phyloP scores from a whole-genome alignment of 2,888 invertebrate species.

The Calameuta filiformis region DNA sequence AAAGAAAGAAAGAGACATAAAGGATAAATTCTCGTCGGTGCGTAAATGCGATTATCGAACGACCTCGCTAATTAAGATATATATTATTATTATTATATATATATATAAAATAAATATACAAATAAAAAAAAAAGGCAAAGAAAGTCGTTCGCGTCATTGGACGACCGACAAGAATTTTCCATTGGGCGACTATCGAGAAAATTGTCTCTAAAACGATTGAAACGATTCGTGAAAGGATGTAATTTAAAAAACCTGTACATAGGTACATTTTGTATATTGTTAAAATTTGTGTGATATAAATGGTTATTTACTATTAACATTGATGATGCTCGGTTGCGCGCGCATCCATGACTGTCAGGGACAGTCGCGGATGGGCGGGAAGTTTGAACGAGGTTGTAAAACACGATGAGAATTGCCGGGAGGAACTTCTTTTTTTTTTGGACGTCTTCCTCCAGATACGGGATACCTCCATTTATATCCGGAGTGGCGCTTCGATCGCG shows the following conservation, averaged over 20 bases:
- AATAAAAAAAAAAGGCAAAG: neutral
- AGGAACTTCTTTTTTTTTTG: neutral
- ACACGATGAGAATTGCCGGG: neutral
- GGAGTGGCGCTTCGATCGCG: neutral
- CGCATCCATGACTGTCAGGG: neutral
- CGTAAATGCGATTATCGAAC: neutral
- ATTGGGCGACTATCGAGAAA: neutral
- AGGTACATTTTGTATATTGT: constrained; percentile 67
- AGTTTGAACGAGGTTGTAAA: neutral
- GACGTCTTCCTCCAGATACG: neutral
- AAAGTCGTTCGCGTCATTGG: constrained; percentile 27
- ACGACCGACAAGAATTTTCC: neutral
- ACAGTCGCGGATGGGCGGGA: neutral
- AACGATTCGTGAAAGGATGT: constrained; percentile 48
- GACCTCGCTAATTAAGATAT: neutral
- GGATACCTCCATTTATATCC: neutral
- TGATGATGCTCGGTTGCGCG: constrained; percentile 8
- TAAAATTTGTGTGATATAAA: constrained; percentile 67
- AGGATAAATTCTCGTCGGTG: neutral
- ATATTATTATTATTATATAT: constrained; percentile 3
- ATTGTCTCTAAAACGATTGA: neutral
- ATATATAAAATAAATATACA: neutral
- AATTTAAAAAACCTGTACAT: constrained; percentile 65
- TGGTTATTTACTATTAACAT: constrained; percentile 61
- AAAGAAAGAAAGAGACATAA: neutral